Evolutionary conservation across 2,797 vertebrate species (phyloP).

Genomic region (Epinephelus malabaricus): DNA sequence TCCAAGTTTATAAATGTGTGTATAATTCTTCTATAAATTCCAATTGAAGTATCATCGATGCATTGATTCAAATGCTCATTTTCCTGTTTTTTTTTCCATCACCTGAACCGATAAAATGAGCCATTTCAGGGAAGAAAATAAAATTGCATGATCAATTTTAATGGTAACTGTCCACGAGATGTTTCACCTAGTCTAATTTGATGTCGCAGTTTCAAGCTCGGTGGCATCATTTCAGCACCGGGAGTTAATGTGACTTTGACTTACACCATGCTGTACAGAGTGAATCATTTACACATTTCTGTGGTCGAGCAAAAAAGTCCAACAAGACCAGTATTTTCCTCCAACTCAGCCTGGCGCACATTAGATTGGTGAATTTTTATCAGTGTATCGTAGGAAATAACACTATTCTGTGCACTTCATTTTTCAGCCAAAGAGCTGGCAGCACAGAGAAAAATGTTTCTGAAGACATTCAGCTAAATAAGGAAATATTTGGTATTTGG

Average conservation of each 20-base stretch:
- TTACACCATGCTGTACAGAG: slow-evolving; percentile 6
- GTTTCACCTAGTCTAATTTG: slow-evolving; percentile 31
- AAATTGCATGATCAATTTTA: slow-evolving; percentile 46
- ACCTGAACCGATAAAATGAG: slow-evolving; percentile 23
- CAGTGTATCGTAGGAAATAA: slow-evolving; percentile 32
- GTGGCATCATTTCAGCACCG: background rate
- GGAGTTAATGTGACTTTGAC: slow-evolving; percentile 27
- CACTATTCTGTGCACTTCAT: slow-evolving; percentile 14
- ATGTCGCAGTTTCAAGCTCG: slow-evolving; percentile 15
- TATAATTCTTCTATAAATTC: background rate
- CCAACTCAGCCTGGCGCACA: slow-evolving; percentile 7
- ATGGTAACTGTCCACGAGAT: slow-evolving; percentile 16
- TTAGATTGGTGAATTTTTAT: slow-evolving; percentile 13
- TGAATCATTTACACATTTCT: slow-evolving; percentile 9
- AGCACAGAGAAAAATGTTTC: slow-evolving; percentile 17
- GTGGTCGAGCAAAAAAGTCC: slow-evolving; percentile 11
- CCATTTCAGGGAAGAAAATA: slow-evolving; percentile 30
- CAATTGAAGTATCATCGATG: background rate
- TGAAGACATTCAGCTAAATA: slow-evolving; percentile 66
- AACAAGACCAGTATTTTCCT: slow-evolving; percentile 51
- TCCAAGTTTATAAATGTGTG: background rate
- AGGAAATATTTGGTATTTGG: slow-evolving; percentile 72
- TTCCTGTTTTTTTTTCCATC: background rate
- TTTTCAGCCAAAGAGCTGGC: slow-evolving; percentile 26
- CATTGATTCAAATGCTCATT: background rate